Conservation (phyloP, 2,888 invertebrate species). For the Apoderus coryli region DNA sequence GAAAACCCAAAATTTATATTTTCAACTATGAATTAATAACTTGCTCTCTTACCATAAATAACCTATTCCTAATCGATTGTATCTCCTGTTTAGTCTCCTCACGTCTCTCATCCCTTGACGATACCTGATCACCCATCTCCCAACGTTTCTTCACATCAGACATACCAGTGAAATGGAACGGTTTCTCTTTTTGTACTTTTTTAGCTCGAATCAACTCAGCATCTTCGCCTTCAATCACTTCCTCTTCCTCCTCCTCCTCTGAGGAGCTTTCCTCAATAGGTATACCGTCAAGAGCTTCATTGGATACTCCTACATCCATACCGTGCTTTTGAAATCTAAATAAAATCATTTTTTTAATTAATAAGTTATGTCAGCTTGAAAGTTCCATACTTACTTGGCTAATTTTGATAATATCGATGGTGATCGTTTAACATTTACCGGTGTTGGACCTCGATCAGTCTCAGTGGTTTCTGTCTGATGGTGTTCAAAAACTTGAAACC, state of each 20-base stretch:
- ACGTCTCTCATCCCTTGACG: constrained; percentile 50
- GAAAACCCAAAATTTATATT: no score
- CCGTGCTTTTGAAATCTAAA: constrained; percentile 65
- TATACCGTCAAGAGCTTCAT: constrained; percentile 61
- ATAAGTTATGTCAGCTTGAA: no score
- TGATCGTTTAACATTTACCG: constrained; percentile 48
- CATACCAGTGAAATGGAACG: constrained; percentile 69
- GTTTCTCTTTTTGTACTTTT: constrained; percentile 50
- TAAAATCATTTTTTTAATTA: constrained; percentile 8
- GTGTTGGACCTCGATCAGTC: constrained; percentile 34
- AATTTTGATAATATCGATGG: constrained; percentile 65
- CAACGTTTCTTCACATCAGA: constrained; percentile 71
- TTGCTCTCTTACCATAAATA: constrained; percentile 56
- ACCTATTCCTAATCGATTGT: constrained; percentile 67
- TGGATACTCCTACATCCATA: constrained; percentile 65
- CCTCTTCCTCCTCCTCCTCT: constrained; percentile 49
- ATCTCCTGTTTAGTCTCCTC: constrained; percentile 81
- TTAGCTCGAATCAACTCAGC: constrained; percentile 43
- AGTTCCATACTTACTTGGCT: constrained; percentile 45
- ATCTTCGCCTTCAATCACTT: constrained; percentile 39
- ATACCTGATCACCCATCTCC: constrained; percentile 52
- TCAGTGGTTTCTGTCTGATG: constrained; percentile 33
- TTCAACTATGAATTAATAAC: no score
- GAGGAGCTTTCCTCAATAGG: constrained; percentile 56
- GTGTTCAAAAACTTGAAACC: constrained; percentile 73